Evolutionary conservation across 2,888 invertebrate species (phyloP).

Genomic region (Melikaiella ostensackeni): DNA sequence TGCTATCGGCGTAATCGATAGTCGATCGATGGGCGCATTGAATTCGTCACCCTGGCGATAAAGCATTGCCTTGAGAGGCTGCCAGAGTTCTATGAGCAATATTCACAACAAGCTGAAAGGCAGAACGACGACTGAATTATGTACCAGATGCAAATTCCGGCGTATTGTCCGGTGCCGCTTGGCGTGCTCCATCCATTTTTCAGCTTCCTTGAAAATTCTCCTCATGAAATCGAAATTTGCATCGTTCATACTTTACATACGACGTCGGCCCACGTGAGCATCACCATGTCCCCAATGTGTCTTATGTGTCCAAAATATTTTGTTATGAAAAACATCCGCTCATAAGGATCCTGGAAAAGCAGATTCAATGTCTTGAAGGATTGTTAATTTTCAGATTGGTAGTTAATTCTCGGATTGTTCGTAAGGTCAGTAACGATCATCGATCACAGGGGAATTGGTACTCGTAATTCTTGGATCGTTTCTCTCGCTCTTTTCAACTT

Average conservation of each 20-base stretch:
- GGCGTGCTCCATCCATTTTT: constrained; percentile 67
- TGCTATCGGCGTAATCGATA: constrained; percentile 6
- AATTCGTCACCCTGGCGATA: constrained; percentile 13
- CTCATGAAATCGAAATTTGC: constrained; percentile 68
- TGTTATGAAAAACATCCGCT: not conserved
- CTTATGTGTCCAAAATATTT: not conserved
- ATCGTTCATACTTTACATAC: constrained; percentile 68
- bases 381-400: constrained; percentile 33
- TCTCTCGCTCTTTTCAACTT: constrained; percentile 10
- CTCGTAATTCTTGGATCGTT: constrained; percentile 32
- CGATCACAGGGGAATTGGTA: constrained; percentile 36
- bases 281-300: constrained; percentile 4
- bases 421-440: constrained; percentile 37
- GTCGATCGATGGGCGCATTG: constrained; percentile 5
- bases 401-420: constrained; percentile 27
- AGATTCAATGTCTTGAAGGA: constrained; percentile 1
- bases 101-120: constrained; percentile 58
- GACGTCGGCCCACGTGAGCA: constrained; percentile 41
- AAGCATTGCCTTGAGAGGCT: constrained; percentile 41
- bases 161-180: constrained; percentile 68
- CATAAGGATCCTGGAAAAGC: not conserved
- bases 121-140: constrained; percentile 71
- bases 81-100: constrained; percentile 59
- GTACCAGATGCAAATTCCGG: constrained; percentile 72
- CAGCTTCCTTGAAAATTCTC: constrained; percentile 69